These are phyloP conservation scores for Indicator maculatus DNA, from an alignment of 2,113 vertebrate species.

Conservation along the genomic window DNA sequence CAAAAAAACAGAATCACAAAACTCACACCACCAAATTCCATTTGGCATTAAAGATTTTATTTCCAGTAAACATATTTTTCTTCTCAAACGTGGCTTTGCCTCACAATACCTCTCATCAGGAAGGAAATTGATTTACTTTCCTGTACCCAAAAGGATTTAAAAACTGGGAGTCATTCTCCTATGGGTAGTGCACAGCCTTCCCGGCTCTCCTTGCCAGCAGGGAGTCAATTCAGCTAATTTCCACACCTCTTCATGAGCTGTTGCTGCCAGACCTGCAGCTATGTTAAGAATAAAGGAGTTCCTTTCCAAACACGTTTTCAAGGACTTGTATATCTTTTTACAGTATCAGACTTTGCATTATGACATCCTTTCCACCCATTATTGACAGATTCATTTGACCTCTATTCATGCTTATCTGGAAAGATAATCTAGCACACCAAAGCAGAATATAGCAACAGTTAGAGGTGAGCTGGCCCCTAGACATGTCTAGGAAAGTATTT, in stretches of 20 bases:
- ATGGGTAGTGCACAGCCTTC: neutral
- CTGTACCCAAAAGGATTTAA: neutral
- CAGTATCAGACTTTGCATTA: neutral
- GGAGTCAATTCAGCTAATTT: conserved; percentile 16
- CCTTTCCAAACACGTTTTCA: conserved; percentile 45
- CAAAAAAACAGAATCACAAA: neutral
- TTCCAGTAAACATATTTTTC: neutral
- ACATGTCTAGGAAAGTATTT: neutral
- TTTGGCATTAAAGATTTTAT: conserved; percentile 1
- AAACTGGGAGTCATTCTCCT: neutral
- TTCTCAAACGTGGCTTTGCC: neutral
- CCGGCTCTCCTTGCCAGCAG: neutral
- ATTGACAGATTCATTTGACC: conserved; percentile 25
- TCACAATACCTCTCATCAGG: neutral
- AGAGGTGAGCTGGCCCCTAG: neutral
- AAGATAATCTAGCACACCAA: neutral
- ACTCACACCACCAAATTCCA: neutral
- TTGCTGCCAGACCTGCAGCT: conserved; percentile 27
- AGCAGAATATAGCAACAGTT: neutral
- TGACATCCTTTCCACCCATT: conserved; percentile 36
- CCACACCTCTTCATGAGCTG: conserved; percentile 12
- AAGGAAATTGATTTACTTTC: neutral
- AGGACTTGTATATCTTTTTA: conserved; percentile 25
- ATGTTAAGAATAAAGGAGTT: conserved; percentile 39
- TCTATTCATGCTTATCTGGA: conserved; percentile 8